Conservation (phyloP, 2,113 vertebrate genomes). For the Ardeotis arabs region DNA sequence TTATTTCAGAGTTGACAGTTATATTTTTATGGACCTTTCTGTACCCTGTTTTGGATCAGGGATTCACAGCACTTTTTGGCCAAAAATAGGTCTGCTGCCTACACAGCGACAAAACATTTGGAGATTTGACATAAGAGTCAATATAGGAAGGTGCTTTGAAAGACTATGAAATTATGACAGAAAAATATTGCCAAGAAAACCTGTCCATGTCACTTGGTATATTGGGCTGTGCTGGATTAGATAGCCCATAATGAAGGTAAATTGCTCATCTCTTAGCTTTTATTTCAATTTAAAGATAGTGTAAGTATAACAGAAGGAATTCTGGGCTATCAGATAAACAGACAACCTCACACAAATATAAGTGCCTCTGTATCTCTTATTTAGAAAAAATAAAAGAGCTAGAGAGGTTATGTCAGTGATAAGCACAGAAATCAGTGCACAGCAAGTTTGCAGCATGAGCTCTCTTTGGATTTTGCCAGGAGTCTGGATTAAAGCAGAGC, state of each 20-base stretch:
- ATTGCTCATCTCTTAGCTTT: not conserved
- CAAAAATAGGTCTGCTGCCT: slow-evolving; percentile 37
- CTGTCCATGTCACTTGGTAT: not conserved
- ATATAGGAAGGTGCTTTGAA: not conserved
- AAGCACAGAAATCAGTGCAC: not conserved
- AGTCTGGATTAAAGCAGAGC: not conserved
- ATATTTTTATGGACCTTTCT: not conserved
- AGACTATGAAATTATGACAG: not conserved
- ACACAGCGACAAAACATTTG: slow-evolving; percentile 27
- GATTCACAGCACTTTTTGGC: slow-evolving; percentile 24
- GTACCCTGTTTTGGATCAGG: slow-evolving; percentile 6
- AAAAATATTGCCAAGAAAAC: not conserved
- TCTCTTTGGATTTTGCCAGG: not conserved
- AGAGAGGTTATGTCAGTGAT: not conserved
- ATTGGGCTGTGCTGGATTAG: not conserved
- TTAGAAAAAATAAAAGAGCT: not conserved
- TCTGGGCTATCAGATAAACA: not conserved
- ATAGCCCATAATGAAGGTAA: not conserved
- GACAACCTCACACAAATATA: not conserved
- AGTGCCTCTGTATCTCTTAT: not conserved
- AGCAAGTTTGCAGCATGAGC: not conserved
- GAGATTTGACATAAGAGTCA: slow-evolving; percentile 1
- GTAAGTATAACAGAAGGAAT: not conserved
- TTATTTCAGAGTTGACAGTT: not conserved
- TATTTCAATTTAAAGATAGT: not conserved